A percentile compares a stretch with the other conserved stretches of the same genome.
phyloP scores from a whole-genome alignment of 2,113 vertebrate species.

The Paracyprichromis sp. region DNA sequence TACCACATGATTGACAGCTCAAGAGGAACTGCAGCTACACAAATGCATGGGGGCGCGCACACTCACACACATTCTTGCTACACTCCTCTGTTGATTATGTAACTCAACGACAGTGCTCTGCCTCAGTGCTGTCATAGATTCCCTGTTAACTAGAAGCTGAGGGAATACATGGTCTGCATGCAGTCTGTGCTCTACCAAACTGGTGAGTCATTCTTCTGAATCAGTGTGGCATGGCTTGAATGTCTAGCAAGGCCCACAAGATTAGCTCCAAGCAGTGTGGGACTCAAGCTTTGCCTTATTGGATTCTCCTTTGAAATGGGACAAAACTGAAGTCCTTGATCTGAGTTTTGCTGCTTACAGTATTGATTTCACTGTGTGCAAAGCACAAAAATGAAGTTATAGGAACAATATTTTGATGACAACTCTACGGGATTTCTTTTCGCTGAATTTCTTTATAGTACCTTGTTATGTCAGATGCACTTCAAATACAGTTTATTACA shows the following conservation, averaged over 20 bases:
- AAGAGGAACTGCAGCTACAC: conserved; percentile 34
- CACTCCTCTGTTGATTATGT: conserved; percentile 62
- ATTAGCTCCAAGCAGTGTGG: conserved; percentile 31
- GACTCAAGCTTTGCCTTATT: conserved; percentile 23
- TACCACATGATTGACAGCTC: conserved; percentile 51
- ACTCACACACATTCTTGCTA: background rate
- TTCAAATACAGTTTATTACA: conserved; percentile 38
- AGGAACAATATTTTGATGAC: conserved; percentile 29
- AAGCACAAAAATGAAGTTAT: conserved; percentile 26
- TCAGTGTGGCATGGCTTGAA: conserved; percentile 20
- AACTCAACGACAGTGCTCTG: conserved; percentile 65
- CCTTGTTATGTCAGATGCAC: conserved; percentile 47
- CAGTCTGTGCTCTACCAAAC: conserved; percentile 46
- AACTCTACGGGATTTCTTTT: conserved; percentile 34
- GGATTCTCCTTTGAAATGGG: conserved; percentile 45
- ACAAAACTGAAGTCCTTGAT: conserved; percentile 47
- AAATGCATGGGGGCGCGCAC: background rate
- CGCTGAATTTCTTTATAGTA: conserved; percentile 4
- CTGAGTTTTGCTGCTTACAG: conserved; percentile 34
- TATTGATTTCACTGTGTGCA: conserved; percentile 37
- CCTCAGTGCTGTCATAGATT: conserved; percentile 62
- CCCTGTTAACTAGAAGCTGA: conserved; percentile 60
- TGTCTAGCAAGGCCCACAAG: conserved; percentile 31
- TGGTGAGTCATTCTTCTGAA: conserved; percentile 63
- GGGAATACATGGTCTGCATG: conserved; percentile 57